phyloP scores from a whole-genome alignment of 2,888 invertebrate species.

The Diaperis boleti region DNA sequence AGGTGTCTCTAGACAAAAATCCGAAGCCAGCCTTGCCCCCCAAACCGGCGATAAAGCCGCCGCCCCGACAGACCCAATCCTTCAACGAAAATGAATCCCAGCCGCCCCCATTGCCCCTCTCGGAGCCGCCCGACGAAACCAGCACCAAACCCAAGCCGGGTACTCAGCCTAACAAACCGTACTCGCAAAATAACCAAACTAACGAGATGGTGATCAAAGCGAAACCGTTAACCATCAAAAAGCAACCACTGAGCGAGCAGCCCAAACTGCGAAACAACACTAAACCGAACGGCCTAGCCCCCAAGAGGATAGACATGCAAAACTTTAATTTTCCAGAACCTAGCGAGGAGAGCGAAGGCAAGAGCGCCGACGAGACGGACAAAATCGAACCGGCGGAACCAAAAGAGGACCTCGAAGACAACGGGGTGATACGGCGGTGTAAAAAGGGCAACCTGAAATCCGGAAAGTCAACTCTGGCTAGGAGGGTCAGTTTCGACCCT shows the following conservation, averaged over 20 bases:
- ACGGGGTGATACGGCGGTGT: slow-evolving; percentile 74
- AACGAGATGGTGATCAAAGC: slow-evolving; percentile 76
- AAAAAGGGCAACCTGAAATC: slow-evolving; percentile 82
- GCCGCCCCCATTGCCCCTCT: slow-evolving; percentile 68
- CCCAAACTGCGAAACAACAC: slow-evolving; percentile 78
- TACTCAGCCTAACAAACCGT: slow-evolving; percentile 39
- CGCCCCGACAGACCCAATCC: slow-evolving; percentile 67
- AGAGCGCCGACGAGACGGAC: slow-evolving; percentile 56
- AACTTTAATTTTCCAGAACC: slow-evolving; percentile 78
- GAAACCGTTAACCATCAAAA: slow-evolving; percentile 85
- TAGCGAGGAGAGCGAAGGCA: slow-evolving; percentile 33
- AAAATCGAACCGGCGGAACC: slow-evolving; percentile 46
- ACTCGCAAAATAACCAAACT: slow-evolving; percentile 52
- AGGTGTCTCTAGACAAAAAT: slow-evolving; percentile 70
- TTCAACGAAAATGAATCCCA: slow-evolving; percentile 45
- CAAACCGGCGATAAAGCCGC: slow-evolving; percentile 80
- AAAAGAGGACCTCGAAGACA: slow-evolving; percentile 58
- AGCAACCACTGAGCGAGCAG: slow-evolving; percentile 84
- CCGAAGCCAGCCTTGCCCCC: slow-evolving; percentile 85
- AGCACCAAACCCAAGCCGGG: slow-evolving; percentile 39
- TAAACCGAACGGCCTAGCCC: slow-evolving; percentile 74
- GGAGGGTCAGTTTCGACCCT: slow-evolving; percentile 97
- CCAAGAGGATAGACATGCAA: slow-evolving; percentile 75
- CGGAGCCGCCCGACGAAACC: slow-evolving; percentile 62
- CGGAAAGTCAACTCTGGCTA: slow-evolving; percentile 77